Conservation (phyloP, 2,113 vertebrate genomes). For the Cnemophilus loriae region DNA sequence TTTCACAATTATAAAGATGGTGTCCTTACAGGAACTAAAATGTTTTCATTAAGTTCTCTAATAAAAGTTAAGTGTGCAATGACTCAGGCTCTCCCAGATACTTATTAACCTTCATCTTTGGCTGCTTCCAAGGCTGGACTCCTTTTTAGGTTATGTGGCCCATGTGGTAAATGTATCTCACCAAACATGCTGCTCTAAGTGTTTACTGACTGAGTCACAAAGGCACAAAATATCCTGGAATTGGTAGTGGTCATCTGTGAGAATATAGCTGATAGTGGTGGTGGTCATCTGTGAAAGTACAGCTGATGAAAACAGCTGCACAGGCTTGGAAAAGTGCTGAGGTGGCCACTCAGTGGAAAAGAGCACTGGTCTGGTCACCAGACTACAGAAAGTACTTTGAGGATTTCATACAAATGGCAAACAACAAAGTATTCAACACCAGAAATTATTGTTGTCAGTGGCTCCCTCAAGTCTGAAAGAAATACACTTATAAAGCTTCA, state of each 20-base stretch:
- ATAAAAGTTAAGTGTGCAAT: not conserved
- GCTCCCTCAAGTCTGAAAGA: constrained; percentile 19
- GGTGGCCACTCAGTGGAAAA: not conserved
- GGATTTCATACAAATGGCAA: not conserved
- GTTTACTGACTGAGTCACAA: not conserved
- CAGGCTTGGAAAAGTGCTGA: not conserved
- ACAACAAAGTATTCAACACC: not conserved
- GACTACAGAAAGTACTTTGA: not conserved
- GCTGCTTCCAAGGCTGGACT: not conserved
- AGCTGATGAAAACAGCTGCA: not conserved
- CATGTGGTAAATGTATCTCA: not conserved
- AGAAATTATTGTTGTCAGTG: not conserved
- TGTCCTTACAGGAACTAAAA: not conserved
- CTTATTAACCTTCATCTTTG: not conserved
- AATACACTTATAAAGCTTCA: not conserved
- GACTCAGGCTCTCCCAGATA: not conserved
- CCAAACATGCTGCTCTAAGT: not conserved
- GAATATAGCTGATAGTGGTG: not conserved
- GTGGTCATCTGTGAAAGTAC: not conserved
- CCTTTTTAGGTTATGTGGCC: not conserved
- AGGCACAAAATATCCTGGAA: not conserved
- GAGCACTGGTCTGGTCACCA: not conserved
- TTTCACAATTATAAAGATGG: not conserved
- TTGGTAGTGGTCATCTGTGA: not conserved
- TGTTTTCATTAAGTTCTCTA: not conserved